Conservation (phyloP, 1,140 invertebrate species). For the Apis laboriosa region DNA sequence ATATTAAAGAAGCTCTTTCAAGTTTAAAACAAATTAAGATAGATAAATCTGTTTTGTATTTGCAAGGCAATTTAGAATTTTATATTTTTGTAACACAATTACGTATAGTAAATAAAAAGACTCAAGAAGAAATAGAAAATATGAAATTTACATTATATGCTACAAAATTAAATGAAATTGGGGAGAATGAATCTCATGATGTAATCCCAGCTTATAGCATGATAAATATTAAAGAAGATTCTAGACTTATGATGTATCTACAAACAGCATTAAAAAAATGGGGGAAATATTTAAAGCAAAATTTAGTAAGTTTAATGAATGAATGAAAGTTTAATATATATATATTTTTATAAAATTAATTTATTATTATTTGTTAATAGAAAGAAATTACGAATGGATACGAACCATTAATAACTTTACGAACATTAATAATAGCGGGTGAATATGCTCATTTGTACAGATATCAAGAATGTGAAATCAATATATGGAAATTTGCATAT, state of each 20-base stretch:
- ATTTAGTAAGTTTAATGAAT: slow-evolving; percentile 63
- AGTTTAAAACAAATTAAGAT: slow-evolving; percentile 52
- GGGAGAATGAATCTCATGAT: slow-evolving; percentile 54
- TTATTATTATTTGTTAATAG: slow-evolving; percentile 34
- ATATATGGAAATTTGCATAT: slow-evolving; percentile 68
- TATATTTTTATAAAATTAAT: not conserved
- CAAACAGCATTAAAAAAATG: slow-evolving; percentile 64
- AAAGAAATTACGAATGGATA: slow-evolving; percentile 52
- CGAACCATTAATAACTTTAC: slow-evolving; percentile 61
- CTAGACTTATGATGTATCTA: slow-evolving; percentile 57
- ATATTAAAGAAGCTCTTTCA: slow-evolving; percentile 59
- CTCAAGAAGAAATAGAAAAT: slow-evolving; percentile 65
- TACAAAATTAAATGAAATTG: slow-evolving; percentile 48
- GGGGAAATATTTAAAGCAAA: slow-evolving; percentile 60
- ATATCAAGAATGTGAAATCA: slow-evolving; percentile 64
- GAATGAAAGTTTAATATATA: not conserved
- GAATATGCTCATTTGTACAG: slow-evolving; percentile 71
- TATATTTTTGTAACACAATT: slow-evolving; percentile 65
- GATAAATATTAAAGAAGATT: slow-evolving; percentile 70
- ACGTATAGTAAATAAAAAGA: slow-evolving; percentile 57
- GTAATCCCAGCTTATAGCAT: slow-evolving; percentile 72
- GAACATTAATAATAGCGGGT: slow-evolving; percentile 64
- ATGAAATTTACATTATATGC: slow-evolving; percentile 59
- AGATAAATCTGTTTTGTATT: slow-evolving; percentile 40
- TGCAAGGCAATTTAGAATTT: slow-evolving; percentile 70